These are phyloP conservation scores for Notodonta ziczac DNA, from an alignment of 2,888 invertebrate genomes.

Conservation along the genomic window DNA sequence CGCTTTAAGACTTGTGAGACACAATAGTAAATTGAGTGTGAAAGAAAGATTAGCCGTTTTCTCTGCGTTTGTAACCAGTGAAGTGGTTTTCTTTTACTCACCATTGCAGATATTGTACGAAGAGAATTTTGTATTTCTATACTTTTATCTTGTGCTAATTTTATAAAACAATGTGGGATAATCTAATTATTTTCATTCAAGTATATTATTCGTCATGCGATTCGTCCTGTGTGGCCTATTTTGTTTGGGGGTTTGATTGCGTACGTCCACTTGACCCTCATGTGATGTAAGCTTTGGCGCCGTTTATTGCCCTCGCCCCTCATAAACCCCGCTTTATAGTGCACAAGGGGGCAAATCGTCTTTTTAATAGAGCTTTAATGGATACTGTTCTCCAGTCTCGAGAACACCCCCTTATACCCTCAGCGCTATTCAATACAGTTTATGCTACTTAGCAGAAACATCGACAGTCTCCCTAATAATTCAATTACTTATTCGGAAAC, in stretches of 20 bases:
- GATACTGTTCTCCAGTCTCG: slow-evolving; percentile 47
- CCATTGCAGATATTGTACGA: neutral
- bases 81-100: slow-evolving; percentile 20
- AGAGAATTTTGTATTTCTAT: too few relatives aligned
- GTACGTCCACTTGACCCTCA: slow-evolving; percentile 58
- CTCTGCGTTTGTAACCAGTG: slow-evolving; percentile 19
- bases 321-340: slow-evolving; percentile 62
- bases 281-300: slow-evolving; percentile 56
- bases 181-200: neutral
- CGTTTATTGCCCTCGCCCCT: slow-evolving; percentile 57
- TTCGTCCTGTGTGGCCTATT: slow-evolving; percentile 43
- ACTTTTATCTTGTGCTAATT: too few relatives aligned
- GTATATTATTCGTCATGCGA: slow-evolving; percentile 35
- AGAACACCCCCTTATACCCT: slow-evolving; percentile 9
- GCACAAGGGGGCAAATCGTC: slow-evolving; percentile 59
- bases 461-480: neutral
- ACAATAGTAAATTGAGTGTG: slow-evolving; percentile 38
- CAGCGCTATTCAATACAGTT: slow-evolving; percentile 16
- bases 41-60: slow-evolving; percentile 42
- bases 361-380: slow-evolving; percentile 68
- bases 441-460: slow-evolving; percentile 11
- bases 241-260: slow-evolving; percentile 57
- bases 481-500: too few relatives aligned
- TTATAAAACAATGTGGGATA: too few relatives aligned
- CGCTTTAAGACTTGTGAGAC: slow-evolving; percentile 32